phyloP scores from a whole-genome alignment of 2,113 vertebrate species.

The Crotalus tigris region DNA sequence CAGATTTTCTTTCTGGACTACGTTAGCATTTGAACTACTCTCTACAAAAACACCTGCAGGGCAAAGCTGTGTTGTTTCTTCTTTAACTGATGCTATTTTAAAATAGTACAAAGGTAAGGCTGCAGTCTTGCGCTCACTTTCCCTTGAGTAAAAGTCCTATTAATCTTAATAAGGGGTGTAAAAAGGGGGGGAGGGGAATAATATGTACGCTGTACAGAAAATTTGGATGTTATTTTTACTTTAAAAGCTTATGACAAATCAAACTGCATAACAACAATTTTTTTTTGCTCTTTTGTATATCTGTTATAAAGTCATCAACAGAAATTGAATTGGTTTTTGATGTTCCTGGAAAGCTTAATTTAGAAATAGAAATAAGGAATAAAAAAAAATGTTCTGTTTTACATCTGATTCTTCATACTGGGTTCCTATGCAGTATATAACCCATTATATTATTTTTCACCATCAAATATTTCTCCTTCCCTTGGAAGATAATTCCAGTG shows the following conservation, averaged over 20 bases:
- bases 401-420: background rate
- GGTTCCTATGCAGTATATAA: constrained; percentile 6
- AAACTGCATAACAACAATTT: background rate
- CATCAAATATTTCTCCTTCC: constrained; percentile 13
- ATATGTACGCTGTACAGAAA: background rate
- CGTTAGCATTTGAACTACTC: background rate
- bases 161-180: background rate
- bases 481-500: constrained; percentile 36
- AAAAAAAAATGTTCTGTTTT: background rate
- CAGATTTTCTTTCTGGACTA: background rate
- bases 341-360: background rate
- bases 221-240: no score
- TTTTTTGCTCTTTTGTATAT: background rate
- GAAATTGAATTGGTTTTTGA: background rate
- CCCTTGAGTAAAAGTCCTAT: background rate
- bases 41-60: background rate
- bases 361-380: background rate
- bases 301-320: background rate
- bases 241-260: background rate
- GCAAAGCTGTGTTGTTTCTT: background rate
- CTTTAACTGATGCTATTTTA: background rate
- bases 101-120: background rate
- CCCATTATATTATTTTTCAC: background rate
- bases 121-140: background rate
- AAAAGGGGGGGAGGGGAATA: background rate